These are phyloP conservation scores for Sorex araneus DNA, from an alignment of 2,113 vertebrate genomes.

Conservation along the genomic window DNA sequence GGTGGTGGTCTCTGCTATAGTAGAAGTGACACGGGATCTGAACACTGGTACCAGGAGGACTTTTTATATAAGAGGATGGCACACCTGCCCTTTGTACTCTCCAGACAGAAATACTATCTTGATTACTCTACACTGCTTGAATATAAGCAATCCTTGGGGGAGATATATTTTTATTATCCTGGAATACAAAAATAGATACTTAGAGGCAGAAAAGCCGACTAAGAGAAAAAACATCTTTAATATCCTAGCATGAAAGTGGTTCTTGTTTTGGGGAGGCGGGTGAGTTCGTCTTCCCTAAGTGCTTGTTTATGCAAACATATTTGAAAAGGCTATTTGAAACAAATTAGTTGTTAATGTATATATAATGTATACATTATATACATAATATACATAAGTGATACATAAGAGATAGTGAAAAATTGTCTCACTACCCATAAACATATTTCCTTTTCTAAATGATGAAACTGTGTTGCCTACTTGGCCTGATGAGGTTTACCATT, in stretches of 20 bases:
- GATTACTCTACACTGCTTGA: not conserved
- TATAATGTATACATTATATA: too few species aligned
- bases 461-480: not conserved
- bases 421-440: not conserved
- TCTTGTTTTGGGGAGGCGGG: not conserved
- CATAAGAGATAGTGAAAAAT: not conserved
- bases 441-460: not conserved
- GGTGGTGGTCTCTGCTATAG: fast-evolving
- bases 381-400: not conserved
- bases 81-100: not conserved
- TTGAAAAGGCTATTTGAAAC: slow-evolving; percentile 1
- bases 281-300: not conserved
- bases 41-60: not conserved
- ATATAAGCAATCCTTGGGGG: not conserved
- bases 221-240: not conserved
- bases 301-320: not conserved
- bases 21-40: not conserved
- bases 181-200: not conserved
- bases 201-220: not conserved
- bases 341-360: not conserved
- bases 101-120: not conserved
- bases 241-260: not conserved
- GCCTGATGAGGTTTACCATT: not conserved
- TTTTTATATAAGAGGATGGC: not conserved
- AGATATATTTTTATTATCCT: not conserved